A percentile compares a stretch with the other conserved stretches of the same genome.
These are phyloP conservation scores for Toxonevra muliebris DNA, from an alignment of 2,888 invertebrate genomes.

Conservation along the genomic window DNA sequence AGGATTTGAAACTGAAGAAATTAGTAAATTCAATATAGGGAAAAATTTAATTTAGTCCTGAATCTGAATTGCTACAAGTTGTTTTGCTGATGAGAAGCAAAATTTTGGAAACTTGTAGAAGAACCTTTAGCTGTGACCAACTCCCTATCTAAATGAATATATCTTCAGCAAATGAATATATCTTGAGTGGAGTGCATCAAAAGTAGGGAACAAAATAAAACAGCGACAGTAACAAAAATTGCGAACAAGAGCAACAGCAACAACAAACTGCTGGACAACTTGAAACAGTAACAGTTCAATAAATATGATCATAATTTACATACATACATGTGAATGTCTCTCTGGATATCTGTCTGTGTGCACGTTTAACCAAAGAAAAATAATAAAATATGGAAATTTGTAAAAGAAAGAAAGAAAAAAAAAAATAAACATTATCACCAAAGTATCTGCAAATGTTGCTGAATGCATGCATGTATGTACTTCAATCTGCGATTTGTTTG, in stretches of 20 bases:
- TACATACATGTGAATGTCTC: conserved; percentile 11
- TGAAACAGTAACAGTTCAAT: conserved; percentile 43
- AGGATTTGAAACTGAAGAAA: no score
- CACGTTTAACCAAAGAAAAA: neutral
- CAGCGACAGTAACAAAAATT: conserved; percentile 10
- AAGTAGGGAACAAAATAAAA: conserved; percentile 8
- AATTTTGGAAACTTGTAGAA: no score
- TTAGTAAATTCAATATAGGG: no score
- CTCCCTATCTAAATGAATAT: no score
- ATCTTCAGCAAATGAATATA: no score
- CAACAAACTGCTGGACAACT: conserved; percentile 31
- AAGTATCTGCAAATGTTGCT: conserved; percentile 10
- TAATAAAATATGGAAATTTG: no score
- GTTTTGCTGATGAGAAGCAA: no score
- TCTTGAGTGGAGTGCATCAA: no score
- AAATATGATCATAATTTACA: conserved; percentile 43
- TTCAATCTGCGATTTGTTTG: conserved; percentile 33
- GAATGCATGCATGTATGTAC: neutral
- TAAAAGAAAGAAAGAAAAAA: conserved; percentile 6
- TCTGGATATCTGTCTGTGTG: neutral
- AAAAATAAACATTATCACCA: conserved; percentile 41
- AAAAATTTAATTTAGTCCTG: no score
- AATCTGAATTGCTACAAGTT: no score
- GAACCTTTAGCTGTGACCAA: no score
- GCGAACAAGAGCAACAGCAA: neutral